Evolutionary conservation across 2,113 vertebrate species (phyloP), one percentile per base, ranked within the genome.

Genomic region (Oncorhynchus clarkii): DNA sequence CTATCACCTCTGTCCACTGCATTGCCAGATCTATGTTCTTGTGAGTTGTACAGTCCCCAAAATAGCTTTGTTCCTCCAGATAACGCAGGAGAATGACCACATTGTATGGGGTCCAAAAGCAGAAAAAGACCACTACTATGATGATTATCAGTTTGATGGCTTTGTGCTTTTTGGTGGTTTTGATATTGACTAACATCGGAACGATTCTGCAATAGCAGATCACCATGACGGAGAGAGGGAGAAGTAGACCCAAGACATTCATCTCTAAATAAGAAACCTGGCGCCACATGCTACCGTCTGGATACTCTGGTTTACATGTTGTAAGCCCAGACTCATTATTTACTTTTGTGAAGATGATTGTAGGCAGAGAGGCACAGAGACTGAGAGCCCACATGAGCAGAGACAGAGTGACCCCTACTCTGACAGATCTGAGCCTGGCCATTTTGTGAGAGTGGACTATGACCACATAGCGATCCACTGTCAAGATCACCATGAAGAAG

Each of bases 401-500:
- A 1, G 85, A 82, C 49, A 96, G 24, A 66, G 4, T n/a, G 0
- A 81, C 2, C 14, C 93, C 94, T 31, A 67, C 3, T 1, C 27
- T 75, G 59, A 84, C 0, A 0, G 94, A 95, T 51, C 95, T 92
- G 73, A 90, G 82, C 2, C 22, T 84, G 1, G 92, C 76, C 18
- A 93, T 80, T 0, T 79, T 88, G 4, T 92, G 84, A 0, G 93
- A 77, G 0, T 93, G 92, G 76, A 96, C 88, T 1, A 98, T 91
- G 18, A 94, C 90, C 72, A 94, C 5, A 39, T 97, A 98, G 78
- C 96, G 94, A 88, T 97, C 95, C 0, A 96, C 0, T 0, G 95
- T 97, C 95, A 96, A 95, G 78, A 93, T 85, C 1, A 96, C 90
- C 88, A 97, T 92, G 74, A 95, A 96, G 87, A 97, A 96, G 83